Evolutionary conservation across 2,888 invertebrate species (phyloP), one percentile per base, ranked within the genome.

Genomic region (Trichacis sp.): DNA sequence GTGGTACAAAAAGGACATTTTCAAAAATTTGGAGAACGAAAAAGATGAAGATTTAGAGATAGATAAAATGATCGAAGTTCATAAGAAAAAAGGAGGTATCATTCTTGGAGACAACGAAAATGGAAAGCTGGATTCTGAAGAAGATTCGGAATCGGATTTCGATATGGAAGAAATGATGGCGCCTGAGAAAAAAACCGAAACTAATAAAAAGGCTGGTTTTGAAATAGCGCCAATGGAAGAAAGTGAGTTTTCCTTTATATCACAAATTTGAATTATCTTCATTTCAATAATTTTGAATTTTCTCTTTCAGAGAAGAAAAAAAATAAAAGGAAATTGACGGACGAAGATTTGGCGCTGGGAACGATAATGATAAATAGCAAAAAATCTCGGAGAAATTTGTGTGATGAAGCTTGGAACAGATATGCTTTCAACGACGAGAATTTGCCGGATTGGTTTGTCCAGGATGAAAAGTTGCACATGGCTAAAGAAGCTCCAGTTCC

Each of bases 401-500:
- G 93, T 8, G 98, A 98, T 81, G 91, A 89, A 49, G 96, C 92
- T 0, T 98, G 96, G 93, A 96, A 98, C 85, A 89, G 96, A 73
- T 98, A 94, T 81, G 90, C 93, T 1, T 96, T 95, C 80, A 95
- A 96, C 79, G 98, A 98, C 82, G 91, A 91, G 1, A 89, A 93
- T 80, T 87, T 99, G 47, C 99, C 99, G 0, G 93, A 93, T 73
- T 99, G 99, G 99, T 99, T 99, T 85, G 88, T 90, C 0, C 90
- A 94, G 61, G 98, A 99, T 76, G 99, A 99, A 84, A 89, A 91
- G 66, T 92, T 93, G 80, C 96, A 98, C 78, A 95, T 94, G 92
- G 89, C 87, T 71, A 93, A 92, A 80, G 91, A 91, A 59, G 86
- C 92, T 8, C 94, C 95, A 1, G 94, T 98, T 29, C 94, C 96